A percentile compares a stretch with the other conserved stretches of the same genome.
phyloP scores from a whole-genome alignment of 2,113 vertebrate genomes.

The Setophaga petechia region DNA sequence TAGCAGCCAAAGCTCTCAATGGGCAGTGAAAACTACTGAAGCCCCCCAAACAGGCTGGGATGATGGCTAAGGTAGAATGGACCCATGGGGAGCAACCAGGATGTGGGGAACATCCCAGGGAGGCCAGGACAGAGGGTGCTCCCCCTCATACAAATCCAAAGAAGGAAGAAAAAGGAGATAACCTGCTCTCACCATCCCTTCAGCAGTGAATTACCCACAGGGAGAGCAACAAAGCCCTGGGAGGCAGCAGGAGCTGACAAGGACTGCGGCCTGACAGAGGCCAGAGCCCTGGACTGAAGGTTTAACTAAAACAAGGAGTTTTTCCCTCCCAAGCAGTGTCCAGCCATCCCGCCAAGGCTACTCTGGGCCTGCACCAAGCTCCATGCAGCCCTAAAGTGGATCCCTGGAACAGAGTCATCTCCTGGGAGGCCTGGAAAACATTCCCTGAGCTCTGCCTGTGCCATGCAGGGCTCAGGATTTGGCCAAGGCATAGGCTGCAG shows the following conservation, averaged over 20 bases:
- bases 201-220: fast-evolving
- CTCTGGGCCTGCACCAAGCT: neutral
- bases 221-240: neutral
- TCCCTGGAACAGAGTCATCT: slow-evolving; percentile 38
- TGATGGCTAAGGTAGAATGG: neutral
- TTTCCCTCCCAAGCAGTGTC: neutral
- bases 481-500: neutral
- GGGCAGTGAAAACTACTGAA: neutral
- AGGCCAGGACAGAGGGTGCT: neutral
- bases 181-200: fast-evolving
- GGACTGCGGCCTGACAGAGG: neutral
- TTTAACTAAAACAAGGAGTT: neutral
- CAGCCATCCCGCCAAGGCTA: neutral
- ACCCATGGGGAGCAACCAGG: neutral
- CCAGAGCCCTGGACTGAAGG: neutral
- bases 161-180: neutral
- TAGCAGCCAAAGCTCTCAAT: neutral
- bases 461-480: neutral
- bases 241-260: neutral
- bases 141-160: neutral
- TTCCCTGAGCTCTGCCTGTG: neutral
- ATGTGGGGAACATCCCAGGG: neutral
- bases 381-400: neutral
- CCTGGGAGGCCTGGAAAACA: neutral
- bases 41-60: neutral